A percentile compares a stretch with the other conserved stretches of the same genome.
phyloP scores from a whole-genome alignment of 2,113 vertebrate species.

The Trogon surrucura region DNA sequence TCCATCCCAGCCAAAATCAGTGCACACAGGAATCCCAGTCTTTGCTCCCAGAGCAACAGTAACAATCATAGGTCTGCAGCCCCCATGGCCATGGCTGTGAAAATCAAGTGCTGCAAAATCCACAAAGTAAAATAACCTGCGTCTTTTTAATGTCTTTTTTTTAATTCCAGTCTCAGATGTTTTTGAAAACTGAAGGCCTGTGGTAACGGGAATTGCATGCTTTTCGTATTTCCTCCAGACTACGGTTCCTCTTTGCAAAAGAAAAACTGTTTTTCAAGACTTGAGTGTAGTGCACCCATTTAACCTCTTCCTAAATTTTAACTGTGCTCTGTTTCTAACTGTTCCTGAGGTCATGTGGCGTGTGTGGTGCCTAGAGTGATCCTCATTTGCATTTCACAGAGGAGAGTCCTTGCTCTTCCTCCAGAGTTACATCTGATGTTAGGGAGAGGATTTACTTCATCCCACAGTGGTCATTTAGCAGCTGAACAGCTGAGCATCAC shows the following conservation, averaged over 20 bases:
- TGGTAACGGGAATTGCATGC: neutral
- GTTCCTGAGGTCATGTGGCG: neutral
- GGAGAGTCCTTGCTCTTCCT: neutral
- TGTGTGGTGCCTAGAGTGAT: neutral
- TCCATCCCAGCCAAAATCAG: neutral
- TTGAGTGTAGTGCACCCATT: neutral
- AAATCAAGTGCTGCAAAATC: neutral
- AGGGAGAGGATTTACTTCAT: neutral
- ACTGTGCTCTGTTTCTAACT: neutral
- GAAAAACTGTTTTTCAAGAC: neutral
- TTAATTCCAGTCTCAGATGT: neutral
- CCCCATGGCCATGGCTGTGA: neutral
- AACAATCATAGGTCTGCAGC: neutral
- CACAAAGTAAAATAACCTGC: neutral
- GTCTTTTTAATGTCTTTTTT: neutral
- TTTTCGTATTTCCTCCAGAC: neutral
- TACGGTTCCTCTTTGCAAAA: neutral
- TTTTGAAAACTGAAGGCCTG: neutral
- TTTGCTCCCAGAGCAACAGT: neutral
- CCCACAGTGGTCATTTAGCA: neutral
- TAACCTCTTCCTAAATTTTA: neutral
- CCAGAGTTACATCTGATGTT: neutral
- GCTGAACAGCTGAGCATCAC: neutral
- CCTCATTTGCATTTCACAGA: neutral
- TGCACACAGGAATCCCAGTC: neutral